phyloP scores from a whole-genome alignment of 2,113 vertebrate species.

The Falco punctatus region DNA sequence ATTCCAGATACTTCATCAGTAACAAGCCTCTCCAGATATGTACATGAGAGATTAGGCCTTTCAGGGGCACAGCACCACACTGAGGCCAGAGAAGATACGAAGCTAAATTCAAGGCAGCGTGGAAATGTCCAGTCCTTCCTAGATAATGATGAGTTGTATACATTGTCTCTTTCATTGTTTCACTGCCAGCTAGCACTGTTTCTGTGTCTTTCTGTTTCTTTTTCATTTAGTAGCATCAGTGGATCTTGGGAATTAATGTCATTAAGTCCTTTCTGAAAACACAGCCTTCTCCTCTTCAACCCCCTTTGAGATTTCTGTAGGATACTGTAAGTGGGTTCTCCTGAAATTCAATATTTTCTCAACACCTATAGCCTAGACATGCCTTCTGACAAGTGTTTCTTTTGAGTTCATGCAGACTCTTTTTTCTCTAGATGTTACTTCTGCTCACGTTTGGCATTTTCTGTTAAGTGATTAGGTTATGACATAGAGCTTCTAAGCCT shows the following conservation, averaged over 20 bases:
- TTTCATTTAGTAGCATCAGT: background rate
- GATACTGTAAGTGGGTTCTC: background rate
- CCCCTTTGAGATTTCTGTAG: background rate
- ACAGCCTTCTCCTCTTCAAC: background rate
- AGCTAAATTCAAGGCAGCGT: background rate
- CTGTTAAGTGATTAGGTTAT: background rate
- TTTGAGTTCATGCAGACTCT: background rate
- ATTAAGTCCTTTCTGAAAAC: background rate
- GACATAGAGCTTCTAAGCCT: background rate
- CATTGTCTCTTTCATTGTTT: background rate
- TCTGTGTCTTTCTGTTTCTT: background rate
- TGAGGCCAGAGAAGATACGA: background rate
- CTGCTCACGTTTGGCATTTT: background rate
- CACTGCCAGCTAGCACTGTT: background rate
- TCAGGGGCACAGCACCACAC: background rate
- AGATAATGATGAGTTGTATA: background rate
- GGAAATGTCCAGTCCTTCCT: background rate
- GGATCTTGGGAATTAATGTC: background rate
- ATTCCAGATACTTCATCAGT: background rate
- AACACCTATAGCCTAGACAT: background rate
- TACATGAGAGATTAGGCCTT: background rate
- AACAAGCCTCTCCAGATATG: background rate
- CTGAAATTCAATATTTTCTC: background rate
- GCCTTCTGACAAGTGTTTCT: background rate
- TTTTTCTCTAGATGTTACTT: background rate